A percentile compares a stretch with the other conserved stretches of the same genome.
Conservation (phyloP, 2,888 invertebrate species). For the Chalcis sispes region DNA sequence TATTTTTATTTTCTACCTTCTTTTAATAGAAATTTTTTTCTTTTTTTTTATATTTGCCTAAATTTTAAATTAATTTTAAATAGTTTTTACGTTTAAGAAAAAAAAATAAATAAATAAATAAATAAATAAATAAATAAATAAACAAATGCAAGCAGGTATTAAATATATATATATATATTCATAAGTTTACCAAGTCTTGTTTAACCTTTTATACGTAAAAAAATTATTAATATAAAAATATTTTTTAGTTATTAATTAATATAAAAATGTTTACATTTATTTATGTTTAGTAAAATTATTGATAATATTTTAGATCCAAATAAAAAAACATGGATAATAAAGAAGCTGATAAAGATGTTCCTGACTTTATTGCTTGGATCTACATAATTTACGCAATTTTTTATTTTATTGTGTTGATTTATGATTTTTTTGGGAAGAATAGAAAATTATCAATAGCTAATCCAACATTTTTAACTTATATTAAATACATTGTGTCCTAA, state of each 20-base stretch:
- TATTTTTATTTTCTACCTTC: too few species aligned
- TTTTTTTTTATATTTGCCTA: too few species aligned
- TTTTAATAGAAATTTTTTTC: not conserved
- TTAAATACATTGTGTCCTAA: too few species aligned
- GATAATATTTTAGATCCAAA: slow-evolving; percentile 1
- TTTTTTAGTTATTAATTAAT: not conserved
- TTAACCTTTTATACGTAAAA: not conserved
- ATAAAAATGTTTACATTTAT: too few species aligned
- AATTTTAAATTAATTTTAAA: too few species aligned
- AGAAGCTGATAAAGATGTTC: not conserved
- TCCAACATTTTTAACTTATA: too few species aligned
- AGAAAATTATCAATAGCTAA: not conserved
- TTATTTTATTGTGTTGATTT: slow-evolving; percentile 34
- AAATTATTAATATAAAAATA: not conserved
- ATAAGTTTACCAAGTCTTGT: too few species aligned
- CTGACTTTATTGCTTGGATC: slow-evolving; percentile 19
- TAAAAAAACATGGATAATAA: slow-evolving; percentile 7
- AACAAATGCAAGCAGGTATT: too few species aligned
- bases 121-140: too few species aligned
- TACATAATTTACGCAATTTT: slow-evolving; percentile 37
- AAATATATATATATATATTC: too few species aligned
- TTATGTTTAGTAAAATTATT: not conserved
- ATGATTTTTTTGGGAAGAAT: slow-evolving; percentile 50
- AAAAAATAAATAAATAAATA: too few species aligned
- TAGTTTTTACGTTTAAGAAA: too few species aligned